Base-by-base conservation (phyloP, 1,140 invertebrate species). In the Lucilia cuprina region DNA sequence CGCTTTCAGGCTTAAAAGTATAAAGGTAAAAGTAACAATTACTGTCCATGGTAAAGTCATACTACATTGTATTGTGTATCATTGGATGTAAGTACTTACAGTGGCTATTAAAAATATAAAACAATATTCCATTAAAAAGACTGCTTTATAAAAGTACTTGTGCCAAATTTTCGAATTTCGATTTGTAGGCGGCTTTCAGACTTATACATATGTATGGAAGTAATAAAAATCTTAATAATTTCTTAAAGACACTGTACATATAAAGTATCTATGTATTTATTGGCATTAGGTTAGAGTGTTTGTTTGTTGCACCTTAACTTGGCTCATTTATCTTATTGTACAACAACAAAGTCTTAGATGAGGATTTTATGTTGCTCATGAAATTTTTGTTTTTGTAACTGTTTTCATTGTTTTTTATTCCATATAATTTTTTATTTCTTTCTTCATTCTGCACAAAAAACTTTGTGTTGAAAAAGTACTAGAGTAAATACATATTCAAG, bases 321-420 rank as follows among this genome's bases (percentile, higher is more conserved):
- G 41, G 41, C 78, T 85, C 87, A 89, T 89, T 89, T 88, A 88
- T 89, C 88, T 89, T 89, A 84, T 85, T 86, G 88, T 85, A 87
- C 88, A 89, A 89, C 88, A 88, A 89, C 88, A 89, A 88, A 86
- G 88, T 89, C 88, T 89, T 89, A 89, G 86, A 85, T 83, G 84
- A 80, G 88, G 87, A 88, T 89, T 87, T 88, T 84, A 85, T 82
- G 82, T 83, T 12, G n/a, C 50, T 49, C 41, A 49, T 80, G 41
- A 80, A 49, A 41, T 25, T 50, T 50, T 80, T 80, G 41, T 50
- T 50, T n/a, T 25, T 49, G 12, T 50, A 13, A 21, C n/a, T 49
- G 13, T 50, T 80, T 19, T 50, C 41, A 34, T n/a, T 47, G 35
- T 47, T 78, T 19, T 47, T 47, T 19, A n/a, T 78, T 19, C 50